Evolutionary conservation across 1,140 invertebrate genomes (phyloP).

Genomic region (Bombyx mandarina): DNA sequence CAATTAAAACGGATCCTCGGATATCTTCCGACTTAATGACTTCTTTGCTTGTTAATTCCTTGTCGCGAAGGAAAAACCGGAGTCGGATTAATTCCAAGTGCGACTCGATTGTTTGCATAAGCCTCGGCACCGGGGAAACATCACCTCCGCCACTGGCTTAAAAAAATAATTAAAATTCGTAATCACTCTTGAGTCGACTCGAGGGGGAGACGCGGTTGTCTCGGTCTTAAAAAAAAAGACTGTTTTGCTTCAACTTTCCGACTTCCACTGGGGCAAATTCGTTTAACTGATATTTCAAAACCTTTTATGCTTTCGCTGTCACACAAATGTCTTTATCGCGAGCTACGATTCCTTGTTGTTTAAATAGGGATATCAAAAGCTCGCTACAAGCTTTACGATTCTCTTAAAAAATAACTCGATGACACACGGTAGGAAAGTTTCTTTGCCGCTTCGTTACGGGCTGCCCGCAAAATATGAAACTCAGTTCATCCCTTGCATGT

Average conservation of each 20-base stretch:
- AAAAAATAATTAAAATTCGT: constrained; percentile 72
- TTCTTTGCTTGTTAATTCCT: constrained; percentile 71
- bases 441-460: constrained; percentile 45
- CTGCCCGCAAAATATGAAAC: constrained; percentile 61
- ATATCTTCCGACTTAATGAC: constrained; percentile 69
- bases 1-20: constrained; percentile 67
- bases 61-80: constrained; percentile 64
- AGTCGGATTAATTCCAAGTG: constrained; percentile 70
- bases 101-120: constrained; percentile 70
- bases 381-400: constrained; percentile 54
- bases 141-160: constrained; percentile 69
- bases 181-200: constrained; percentile 67
- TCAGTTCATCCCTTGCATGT: constrained; percentile 63
- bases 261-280: constrained; percentile 14
- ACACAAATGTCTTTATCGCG: constrained; percentile 50
- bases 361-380: constrained; percentile 32
- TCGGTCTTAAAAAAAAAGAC: constrained; percentile 15
- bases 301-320: constrained; percentile 33
- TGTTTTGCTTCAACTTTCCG: neutral
- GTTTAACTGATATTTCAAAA: constrained; percentile 27
- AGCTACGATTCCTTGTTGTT: constrained; percentile 29
- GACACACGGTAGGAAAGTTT: constrained; percentile 55
- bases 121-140: constrained; percentile 59
- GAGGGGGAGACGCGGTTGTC: constrained; percentile 34
- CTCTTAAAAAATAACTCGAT: constrained; percentile 49